Base-by-base conservation (phyloP, 2,888 invertebrate genomes). In the Sesia bembeciformis region DNA sequence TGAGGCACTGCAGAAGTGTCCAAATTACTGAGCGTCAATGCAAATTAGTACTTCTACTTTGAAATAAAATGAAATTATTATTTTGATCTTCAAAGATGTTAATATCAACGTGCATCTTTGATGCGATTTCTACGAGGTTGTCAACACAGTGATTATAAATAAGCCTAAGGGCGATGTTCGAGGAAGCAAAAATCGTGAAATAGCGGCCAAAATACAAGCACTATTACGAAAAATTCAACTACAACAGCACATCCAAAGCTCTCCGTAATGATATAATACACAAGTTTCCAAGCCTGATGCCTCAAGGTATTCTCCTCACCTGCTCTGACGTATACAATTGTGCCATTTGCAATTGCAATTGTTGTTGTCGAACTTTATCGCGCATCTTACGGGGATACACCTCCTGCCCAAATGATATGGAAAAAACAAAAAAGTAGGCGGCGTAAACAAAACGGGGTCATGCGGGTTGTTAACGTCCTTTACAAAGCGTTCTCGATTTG, bases 311-410 rank as follows among this genome's bases (percentile, higher is more conserved):
- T 23, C 23, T 81, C 83, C 88, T 89, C 86, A 90, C 88, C 90
- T 90, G 90, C 67, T 90, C 87, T 62, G 84, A 80, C 81, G 86
- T 86, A 84, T 88, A 87, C 80, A 89, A 86, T 80, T 88, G 90
- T 81, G 88, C 89, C 87, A 89, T 90, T 89, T 90, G 90, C 74
- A 91, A 90, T 89, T 90, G 88, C 78, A 91, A 90, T 90, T 90
- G 90, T 84, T 91, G 91, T 89, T 92, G 92, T 83, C 92, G 92
- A 79, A 94, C 93, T 91, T 93, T 91, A 91, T 94, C 94, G 86
- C 93, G 93, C 93, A 93, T 94, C 93, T 94, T 94, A 91, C 93
- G 93, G 80, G 94, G 94, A 91, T 93, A 93, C 90, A 92, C 93
- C 92, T 94, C 94, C 93, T 93, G 93, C 91, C 89, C 90, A 88